A percentile compares a stretch with the other conserved stretches of the same genome.
Conservation (phyloP, 1,140 invertebrate genomes). For the Cydia pomonella region DNA sequence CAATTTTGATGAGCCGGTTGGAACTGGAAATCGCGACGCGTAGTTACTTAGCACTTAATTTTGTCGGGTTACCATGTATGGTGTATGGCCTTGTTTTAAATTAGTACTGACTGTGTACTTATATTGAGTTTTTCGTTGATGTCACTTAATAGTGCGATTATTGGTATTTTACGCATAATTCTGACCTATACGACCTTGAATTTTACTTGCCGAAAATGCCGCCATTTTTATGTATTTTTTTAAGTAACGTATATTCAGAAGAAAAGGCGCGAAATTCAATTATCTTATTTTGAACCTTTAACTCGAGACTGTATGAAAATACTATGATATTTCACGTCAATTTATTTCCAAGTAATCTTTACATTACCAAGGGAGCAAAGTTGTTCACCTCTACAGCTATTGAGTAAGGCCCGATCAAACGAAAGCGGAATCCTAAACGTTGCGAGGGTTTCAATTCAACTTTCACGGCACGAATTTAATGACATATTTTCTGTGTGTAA, state of each 20-base stretch:
- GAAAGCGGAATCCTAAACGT: no score
- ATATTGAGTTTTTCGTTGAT: constrained; percentile 11
- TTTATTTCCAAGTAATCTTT: no score
- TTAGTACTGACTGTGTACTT: no score
- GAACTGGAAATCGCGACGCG: neutral
- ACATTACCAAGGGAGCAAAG: no score
- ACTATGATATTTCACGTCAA: no score
- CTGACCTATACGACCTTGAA: constrained; percentile 3
- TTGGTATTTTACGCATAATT: constrained; percentile 11
- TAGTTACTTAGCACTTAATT: neutral
- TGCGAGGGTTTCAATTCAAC: no score
- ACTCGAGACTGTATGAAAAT: no score
- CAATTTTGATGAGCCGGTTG: constrained; percentile 40
- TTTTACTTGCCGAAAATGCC: neutral
- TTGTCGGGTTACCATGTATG: constrained; percentile 35
- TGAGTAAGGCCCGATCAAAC: no score
- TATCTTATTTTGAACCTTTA: no score
- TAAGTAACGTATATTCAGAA: neutral
- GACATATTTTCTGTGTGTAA: no score
- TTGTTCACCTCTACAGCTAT: no score
- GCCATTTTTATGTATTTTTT: neutral
- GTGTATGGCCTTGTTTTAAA: constrained; percentile 40
- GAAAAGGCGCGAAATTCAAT: neutral
- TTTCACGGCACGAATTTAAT: no score
- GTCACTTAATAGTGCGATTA: constrained; percentile 11